Percentiles rank a stretch among this genome's conserved stretches.
phyloP scores from a whole-genome alignment of 1,140 invertebrate genomes.

The Meloidogyne floridensis region DNA sequence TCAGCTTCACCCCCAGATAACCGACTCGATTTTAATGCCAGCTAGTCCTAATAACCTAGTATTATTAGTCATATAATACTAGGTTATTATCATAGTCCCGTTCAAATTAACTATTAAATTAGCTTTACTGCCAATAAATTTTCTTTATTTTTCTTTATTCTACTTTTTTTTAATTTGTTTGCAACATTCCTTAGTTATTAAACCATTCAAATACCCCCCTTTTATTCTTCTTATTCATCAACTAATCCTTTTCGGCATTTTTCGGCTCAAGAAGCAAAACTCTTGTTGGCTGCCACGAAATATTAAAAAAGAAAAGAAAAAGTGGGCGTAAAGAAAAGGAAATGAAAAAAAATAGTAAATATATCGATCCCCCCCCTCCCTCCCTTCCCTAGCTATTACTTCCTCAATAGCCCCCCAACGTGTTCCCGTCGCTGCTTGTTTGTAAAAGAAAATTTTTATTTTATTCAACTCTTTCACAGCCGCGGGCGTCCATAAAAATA shows the following conservation, averaged over 20 bases:
- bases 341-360: background rate
- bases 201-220: too few relatives aligned
- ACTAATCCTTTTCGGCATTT: constrained; percentile 20
- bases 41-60: too few relatives aligned
- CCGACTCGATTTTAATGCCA: too few relatives aligned
- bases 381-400: background rate
- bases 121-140: too few relatives aligned
- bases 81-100: too few relatives aligned
- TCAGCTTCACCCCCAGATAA: too few relatives aligned
- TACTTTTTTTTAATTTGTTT: too few relatives aligned
- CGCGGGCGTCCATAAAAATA: background rate
- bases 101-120: too few relatives aligned
- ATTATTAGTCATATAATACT: too few relatives aligned
- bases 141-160: too few relatives aligned
- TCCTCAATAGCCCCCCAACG: constrained; percentile 12
- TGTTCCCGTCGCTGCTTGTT: constrained; percentile 4
- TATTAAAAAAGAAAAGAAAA: background rate
- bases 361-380: background rate
- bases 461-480: background rate
- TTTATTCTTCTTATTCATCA: background rate
- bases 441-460: background rate
- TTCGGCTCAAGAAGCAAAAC: background rate
- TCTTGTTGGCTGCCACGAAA: background rate
- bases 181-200: too few relatives aligned
- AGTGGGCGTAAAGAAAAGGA: constrained; percentile 8